Percentiles rank a stretch among this genome's conserved stretches.
These are phyloP conservation scores for Branchipolynoe longqiensis DNA, from an alignment of 2,888 invertebrate species.

Conservation along the genomic window DNA sequence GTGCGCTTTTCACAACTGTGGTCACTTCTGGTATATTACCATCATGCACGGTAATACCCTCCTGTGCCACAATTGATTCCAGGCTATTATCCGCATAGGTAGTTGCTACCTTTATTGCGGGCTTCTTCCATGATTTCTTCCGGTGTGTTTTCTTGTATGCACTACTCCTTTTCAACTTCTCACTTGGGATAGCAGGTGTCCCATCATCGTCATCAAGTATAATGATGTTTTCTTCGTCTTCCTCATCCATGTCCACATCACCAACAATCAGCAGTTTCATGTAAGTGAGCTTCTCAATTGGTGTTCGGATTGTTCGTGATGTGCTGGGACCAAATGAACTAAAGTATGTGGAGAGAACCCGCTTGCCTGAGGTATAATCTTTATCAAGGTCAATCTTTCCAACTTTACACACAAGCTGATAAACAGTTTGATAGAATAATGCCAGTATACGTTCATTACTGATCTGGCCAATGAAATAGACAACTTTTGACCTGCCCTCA, in stretches of 20 bases:
- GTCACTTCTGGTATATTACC: no score
- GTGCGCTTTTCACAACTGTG: no score
- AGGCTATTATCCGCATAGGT: no score
- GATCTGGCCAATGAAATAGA: conserved; percentile 46
- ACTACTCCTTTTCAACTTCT: conserved; percentile 10
- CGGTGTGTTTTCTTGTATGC: background rate
- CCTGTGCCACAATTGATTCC: no score
- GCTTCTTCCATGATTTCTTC: background rate
- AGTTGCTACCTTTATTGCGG: no score
- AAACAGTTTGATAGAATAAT: conserved; percentile 30
- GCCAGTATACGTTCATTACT: conserved; percentile 40
- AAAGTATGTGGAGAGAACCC: conserved; percentile 10
- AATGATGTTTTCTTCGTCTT: background rate
- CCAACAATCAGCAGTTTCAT: conserved; percentile 34
- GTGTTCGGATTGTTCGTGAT: conserved; percentile 21
- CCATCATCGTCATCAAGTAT: background rate
- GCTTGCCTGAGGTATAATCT: conserved; percentile 39
- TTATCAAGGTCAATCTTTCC: conserved; percentile 28
- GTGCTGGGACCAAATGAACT: conserved; percentile 1
- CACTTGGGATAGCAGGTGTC: background rate
- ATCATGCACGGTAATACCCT: no score
- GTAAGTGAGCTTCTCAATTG: conserved; percentile 38
- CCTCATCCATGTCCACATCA: conserved; percentile 8
- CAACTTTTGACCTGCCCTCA: conserved; percentile 4
- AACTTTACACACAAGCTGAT: conserved; percentile 16